Percentiles rank a stretch among this genome's conserved stretches.
phyloP scores from a whole-genome alignment of 2,797 vertebrate species.

The Myotis pilosus region DNA sequence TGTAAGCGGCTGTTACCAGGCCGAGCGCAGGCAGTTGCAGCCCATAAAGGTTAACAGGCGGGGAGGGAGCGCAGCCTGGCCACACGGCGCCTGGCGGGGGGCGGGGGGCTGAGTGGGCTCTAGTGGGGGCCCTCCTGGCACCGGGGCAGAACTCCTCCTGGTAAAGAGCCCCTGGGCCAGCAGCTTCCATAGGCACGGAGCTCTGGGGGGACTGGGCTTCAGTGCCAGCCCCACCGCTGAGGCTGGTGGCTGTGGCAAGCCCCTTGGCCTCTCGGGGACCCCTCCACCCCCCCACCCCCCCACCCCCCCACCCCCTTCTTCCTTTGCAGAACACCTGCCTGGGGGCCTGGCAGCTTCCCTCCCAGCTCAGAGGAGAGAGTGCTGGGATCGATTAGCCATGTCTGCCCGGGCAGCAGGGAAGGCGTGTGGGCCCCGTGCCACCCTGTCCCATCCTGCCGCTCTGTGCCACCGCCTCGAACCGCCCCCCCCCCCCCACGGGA shows the following conservation, averaged over 20 bases:
- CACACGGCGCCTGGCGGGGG: background rate
- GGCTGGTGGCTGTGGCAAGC: background rate
- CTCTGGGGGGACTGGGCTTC: background rate
- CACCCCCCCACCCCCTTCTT: background rate
- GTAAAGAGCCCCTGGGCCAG: background rate
- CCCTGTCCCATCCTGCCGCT: background rate
- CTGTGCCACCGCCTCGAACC: background rate
- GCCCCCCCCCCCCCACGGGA: background rate
- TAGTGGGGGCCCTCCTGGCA: background rate
- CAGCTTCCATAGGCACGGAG: background rate
- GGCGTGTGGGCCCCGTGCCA: rapidly evolving
- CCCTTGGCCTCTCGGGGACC: background rate
- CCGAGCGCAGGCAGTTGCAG: background rate
- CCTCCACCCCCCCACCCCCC: background rate
- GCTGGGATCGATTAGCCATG: conserved; percentile 11
- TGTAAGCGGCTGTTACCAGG: background rate
- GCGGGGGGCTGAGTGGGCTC: background rate
- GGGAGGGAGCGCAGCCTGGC: background rate
- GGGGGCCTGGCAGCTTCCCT: background rate
- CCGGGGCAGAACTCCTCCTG: background rate
- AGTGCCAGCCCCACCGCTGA: background rate
- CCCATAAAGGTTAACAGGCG: background rate
- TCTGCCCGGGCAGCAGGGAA: background rate
- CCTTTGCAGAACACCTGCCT: background rate
- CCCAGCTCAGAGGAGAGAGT: background rate